phyloP scores from a whole-genome alignment of 2,113 vertebrate genomes.

The Sturnus vulgaris region DNA sequence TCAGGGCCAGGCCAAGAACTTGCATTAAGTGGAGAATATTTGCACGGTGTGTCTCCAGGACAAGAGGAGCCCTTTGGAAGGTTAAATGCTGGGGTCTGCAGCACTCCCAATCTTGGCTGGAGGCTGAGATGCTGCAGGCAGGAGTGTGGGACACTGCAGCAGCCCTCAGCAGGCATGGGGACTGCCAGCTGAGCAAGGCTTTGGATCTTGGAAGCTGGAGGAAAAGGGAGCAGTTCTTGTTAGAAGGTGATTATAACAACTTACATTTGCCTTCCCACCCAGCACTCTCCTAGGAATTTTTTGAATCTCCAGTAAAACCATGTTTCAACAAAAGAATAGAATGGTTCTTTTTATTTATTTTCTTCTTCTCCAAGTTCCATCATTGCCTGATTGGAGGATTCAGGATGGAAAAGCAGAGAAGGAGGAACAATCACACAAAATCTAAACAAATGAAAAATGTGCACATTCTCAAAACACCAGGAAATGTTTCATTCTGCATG shows the following conservation, averaged over 20 bases:
- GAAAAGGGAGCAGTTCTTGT: background rate
- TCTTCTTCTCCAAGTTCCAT: background rate
- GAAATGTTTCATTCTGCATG: background rate
- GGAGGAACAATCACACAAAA: background rate
- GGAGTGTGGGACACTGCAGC: background rate
- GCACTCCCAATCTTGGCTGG: background rate
- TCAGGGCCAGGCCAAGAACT: background rate
- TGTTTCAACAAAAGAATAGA: background rate
- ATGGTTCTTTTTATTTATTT: background rate
- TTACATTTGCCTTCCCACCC: background rate
- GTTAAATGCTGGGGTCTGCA: background rate
- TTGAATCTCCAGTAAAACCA: background rate
- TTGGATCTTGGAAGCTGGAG: background rate
- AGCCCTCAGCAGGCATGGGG: background rate
- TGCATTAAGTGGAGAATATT: background rate
- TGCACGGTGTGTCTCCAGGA: background rate
- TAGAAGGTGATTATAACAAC: background rate
- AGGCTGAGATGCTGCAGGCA: background rate
- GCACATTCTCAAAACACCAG: background rate
- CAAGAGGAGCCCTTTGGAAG: constrained; percentile 1
- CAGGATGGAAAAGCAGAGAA: background rate
- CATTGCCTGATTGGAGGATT: background rate
- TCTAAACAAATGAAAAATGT: background rate
- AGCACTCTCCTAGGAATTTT: background rate
- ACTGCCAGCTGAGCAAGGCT: background rate